Conservation (phyloP, 1,140 invertebrate species). For the Heliconius himera region DNA sequence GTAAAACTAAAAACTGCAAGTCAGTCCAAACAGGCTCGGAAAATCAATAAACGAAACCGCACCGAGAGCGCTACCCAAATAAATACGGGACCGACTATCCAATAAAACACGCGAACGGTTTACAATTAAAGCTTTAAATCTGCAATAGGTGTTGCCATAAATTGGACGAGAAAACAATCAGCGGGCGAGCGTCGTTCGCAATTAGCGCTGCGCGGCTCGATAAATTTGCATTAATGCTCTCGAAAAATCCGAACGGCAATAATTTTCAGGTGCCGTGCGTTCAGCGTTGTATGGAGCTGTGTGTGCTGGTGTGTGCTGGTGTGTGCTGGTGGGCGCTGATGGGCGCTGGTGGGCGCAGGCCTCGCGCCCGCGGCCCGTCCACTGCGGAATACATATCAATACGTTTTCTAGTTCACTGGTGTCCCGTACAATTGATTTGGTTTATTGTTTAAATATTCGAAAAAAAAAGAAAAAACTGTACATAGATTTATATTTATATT, state of each 20-base stretch:
- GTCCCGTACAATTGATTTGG: constrained; percentile 42
- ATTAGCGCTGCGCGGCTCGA: constrained; percentile 78
- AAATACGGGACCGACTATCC: constrained; percentile 78
- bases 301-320: constrained; percentile 31
- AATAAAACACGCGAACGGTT: constrained; percentile 81
- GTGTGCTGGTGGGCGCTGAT: constrained; percentile 23
- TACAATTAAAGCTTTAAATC: constrained; percentile 82
- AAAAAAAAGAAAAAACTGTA: neutral
- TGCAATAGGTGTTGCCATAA: constrained; percentile 81
- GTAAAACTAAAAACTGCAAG: constrained; percentile 60
- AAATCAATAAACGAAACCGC: constrained; percentile 79
- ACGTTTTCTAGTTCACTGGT: constrained; percentile 47
- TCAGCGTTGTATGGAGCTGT: constrained; percentile 30
- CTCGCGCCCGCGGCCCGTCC: constrained; percentile 45
- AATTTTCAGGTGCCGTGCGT: constrained; percentile 75
- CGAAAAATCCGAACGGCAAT: constrained; percentile 79
- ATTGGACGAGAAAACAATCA: constrained; percentile 80
- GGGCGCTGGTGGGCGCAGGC: constrained; percentile 35
- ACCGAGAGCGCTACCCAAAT: constrained; percentile 67
- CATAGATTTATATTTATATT: neutral
- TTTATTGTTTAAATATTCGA: constrained; percentile 34
- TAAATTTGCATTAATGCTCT: constrained; percentile 82
- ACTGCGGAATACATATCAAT: constrained; percentile 45
- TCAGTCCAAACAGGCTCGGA: constrained; percentile 61
- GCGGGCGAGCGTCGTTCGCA: constrained; percentile 75